Evolutionary conservation across 2,797 vertebrate genomes (phyloP), one percentile per base, ranked within the genome.

Genomic region (Megalops cyprinoides): DNA sequence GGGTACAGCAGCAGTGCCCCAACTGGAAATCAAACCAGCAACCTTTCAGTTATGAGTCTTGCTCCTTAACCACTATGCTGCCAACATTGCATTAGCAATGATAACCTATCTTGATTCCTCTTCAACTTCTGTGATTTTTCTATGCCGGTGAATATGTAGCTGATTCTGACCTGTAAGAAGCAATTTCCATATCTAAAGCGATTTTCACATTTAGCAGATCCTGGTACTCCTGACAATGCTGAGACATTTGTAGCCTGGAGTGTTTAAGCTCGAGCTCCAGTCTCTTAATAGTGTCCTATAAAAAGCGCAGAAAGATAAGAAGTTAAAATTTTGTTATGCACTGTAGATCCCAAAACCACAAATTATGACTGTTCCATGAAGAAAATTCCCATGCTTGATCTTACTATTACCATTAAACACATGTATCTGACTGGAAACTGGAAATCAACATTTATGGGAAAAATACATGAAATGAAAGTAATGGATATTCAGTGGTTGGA

Each of bases 151-250:
- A 60, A 25, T 25, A 31, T 28, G 60, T 51, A 39, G 34, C 42
- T 42, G 49, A 44, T 15, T 0, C 74, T 76, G 78, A 95, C 94
- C 94, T 94, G 87, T 95, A 95, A 28, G 94, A 94, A 83, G 93
- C 62, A 60, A 95, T 95, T 88, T 95, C 94, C 73, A 92, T 88
- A 84, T 95, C 94, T 85, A 95, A 83, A 69, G 93, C 94, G 92
- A 93, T 94, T 90, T 95, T 95, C 81, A 95, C 93, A 78, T 95
- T 94, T 0, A 95, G 83, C 67, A 95, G 91, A 79, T 94, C 92
- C 69, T 94, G 93, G 85, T 94, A 94, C 78, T 95, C 94, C 74
- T 91, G 84, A 85, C 95, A 85, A 85, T 95, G 91, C 25, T 88
- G 88, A 39, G 92, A 93, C 92, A 95, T 93, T 82, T 95, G 92